Base-by-base conservation (phyloP, 2,797 vertebrate genomes). In the Pagetopsis macropterus region DNA sequence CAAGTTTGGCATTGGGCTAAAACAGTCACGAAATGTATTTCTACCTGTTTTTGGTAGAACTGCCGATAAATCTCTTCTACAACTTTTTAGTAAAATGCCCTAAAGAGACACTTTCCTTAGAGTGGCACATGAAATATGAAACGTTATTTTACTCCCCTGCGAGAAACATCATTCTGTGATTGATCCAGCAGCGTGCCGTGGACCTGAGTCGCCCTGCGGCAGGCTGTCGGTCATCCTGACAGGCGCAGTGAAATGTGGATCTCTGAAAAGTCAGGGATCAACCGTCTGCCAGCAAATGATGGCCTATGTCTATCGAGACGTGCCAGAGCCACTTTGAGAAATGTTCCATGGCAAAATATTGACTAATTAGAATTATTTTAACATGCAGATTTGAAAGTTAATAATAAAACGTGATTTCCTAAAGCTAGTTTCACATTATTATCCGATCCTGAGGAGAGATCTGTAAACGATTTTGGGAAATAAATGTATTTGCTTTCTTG, bases 141-240 rank as follows among this genome's bases (percentile, higher is more conserved):
- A 27, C 4, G 3, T 70, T 44, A 71, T 63, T 55, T 27, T 55
- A 31, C 19, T 72, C 69, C 58, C 15, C 40, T 5, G 37, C 17
- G 58, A 51, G 54, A 57, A 52, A 65, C 45, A 21, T 71, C 49
- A 10, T 19, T 51, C 64, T 52, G 45, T 49, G 69, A 70, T 57
- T 21, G 61, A 76, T 72, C 55, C 56, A 17, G 58, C 15, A 27
- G 40, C 62, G 33, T 44, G 52, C 46, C 23, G 70, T 77, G 70
- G 75, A 78, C 57, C 43, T 14, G 33, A 65, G 51, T 21, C 64
- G 57, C 73, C 72, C 27, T 1, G 10, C 9, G 19, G 62, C 76
- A 61, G 5, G 62, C 59, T 73, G 78, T 75, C 85, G 84, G 40
- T 88, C 84, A 82, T 65, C 65, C 58, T 74, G 83, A 81, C 63